Percentiles rank a stretch among this genome's conserved stretches.
Conservation (phyloP, 2,113 vertebrate species). For the Puntigrus tetrazona region DNA sequence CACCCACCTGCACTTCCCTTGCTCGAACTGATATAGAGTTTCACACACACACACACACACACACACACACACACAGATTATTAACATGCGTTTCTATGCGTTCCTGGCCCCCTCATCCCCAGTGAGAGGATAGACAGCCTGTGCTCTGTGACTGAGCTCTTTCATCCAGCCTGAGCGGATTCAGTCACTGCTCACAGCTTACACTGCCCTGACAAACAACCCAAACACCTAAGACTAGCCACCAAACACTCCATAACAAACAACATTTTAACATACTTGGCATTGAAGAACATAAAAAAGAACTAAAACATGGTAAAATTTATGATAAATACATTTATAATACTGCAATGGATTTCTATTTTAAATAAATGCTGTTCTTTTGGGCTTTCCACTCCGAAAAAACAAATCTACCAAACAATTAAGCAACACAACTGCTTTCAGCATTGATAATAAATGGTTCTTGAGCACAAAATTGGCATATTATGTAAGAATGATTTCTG, state of each 20-base stretch:
- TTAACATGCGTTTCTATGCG: slow-evolving; percentile 50
- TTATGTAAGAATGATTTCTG: not conserved
- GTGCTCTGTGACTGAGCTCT: slow-evolving; percentile 40
- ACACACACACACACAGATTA: not conserved
- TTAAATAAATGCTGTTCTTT: not conserved
- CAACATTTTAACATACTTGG: not conserved
- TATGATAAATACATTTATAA: not conserved
- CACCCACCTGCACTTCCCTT: slow-evolving; percentile 56
- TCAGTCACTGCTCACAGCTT: slow-evolving; percentile 48
- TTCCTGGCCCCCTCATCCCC: slow-evolving; percentile 43
- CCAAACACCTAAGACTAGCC: slow-evolving; percentile 19
- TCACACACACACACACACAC: slow-evolving; percentile 19
- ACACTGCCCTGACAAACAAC: slow-evolving; percentile 54
- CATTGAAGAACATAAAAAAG: not conserved
- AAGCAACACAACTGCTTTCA: not conserved
- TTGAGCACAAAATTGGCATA: not conserved
- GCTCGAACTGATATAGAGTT: slow-evolving; percentile 34
- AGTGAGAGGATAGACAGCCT: slow-evolving; percentile 32
- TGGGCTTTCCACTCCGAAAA: too few relatives aligned
- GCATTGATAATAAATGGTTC: not conserved
- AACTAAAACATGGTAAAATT: not conserved
- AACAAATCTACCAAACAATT: too few relatives aligned
- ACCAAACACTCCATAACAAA: slow-evolving; percentile 1
- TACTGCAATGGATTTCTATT: not conserved
- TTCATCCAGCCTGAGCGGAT: slow-evolving; percentile 43